These are phyloP conservation scores for Sebastes minor DNA, from an alignment of 2,797 vertebrate genomes.

Conservation along the genomic window DNA sequence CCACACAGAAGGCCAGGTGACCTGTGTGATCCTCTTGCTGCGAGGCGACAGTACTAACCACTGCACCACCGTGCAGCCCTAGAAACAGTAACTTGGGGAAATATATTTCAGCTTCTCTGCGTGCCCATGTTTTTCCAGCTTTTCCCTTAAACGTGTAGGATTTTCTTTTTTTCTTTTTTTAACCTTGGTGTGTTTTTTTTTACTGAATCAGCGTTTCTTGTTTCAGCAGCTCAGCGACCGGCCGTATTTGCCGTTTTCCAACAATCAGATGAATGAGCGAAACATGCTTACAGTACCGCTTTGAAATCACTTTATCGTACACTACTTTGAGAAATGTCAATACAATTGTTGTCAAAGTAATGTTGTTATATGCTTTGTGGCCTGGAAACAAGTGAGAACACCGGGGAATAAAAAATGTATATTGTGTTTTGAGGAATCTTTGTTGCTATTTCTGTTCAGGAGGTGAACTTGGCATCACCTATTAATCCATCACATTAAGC, in stretches of 20 bases:
- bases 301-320: slow-evolving; percentile 83
- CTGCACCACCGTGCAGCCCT: too few relatives aligned
- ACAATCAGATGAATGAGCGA: slow-evolving; percentile 66
- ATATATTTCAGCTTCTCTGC: background rate
- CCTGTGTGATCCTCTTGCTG: too few relatives aligned
- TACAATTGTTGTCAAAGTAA: slow-evolving; percentile 82
- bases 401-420: background rate
- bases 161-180: slow-evolving; percentile 6
- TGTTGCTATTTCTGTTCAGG: slow-evolving; percentile 4
- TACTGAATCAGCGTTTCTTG: slow-evolving; percentile 71
- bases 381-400: slow-evolving; percentile 36
- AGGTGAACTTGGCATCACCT: slow-evolving; percentile 30
- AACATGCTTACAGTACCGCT: slow-evolving; percentile 81
- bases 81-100: background rate
- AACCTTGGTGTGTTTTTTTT: slow-evolving; percentile 48
- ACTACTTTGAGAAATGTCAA: slow-evolving; percentile 75
- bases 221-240: slow-evolving; percentile 71
- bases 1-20: too few relatives aligned
- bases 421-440: background rate
- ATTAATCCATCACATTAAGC: slow-evolving; percentile 8
- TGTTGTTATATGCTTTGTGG: slow-evolving; percentile 70
- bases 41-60: too few relatives aligned
- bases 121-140: slow-evolving; percentile 7
- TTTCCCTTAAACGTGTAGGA: slow-evolving; percentile 17
- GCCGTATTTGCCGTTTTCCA: slow-evolving; percentile 73